Evolutionary conservation across 2,113 vertebrate species (phyloP), one percentile per base, ranked within the genome.

Genomic region (Rhea pennata): DNA sequence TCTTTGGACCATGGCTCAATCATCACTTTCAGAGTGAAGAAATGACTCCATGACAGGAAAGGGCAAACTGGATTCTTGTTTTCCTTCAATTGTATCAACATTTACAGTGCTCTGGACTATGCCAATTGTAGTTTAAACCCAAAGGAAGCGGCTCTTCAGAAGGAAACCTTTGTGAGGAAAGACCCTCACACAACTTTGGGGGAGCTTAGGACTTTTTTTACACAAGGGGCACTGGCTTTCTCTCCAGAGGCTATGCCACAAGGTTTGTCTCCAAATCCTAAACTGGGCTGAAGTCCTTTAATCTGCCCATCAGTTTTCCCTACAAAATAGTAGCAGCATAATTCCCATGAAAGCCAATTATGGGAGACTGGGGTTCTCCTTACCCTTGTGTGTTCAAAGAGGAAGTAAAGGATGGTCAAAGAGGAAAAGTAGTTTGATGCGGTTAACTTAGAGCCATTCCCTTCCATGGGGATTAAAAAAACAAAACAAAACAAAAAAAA

Each of bases 31-130:
- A 94, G 46, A 85, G 87, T 70, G 58, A 88, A 95, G 91, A 96
- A 96, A 96, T 84, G 53, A 77, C 84, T 94, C 81, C 77, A 48
- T 89, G 65, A 88, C 91, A 89, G 96, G 84, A 95, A 96, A 86
- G 24, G 53, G 20, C 87, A 95, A 93, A 94, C 61, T 81, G 61
- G 72, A 91, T 92, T 69, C 87, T 81, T 83, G n/a, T 87, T 97
- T 95, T 95, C 73, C 88, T 95, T 67, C 90, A 92, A 87, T 90
- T 96, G 90, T 96, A 88, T 87, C 86, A 94, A 81, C 80, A 88
- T 75, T 93, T 93, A 72, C 16, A 2, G 70, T 51, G 19, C 53
- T 66, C 87, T 86, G 73, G 91, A 93, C 70, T 87, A 46, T 92
- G 39, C 33, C 46, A 40, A 80, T 93, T 96, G 80, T 86, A 88